Evolutionary conservation across 1,140 invertebrate genomes (phyloP).

Genomic region (Metopolophium dirhodum): DNA sequence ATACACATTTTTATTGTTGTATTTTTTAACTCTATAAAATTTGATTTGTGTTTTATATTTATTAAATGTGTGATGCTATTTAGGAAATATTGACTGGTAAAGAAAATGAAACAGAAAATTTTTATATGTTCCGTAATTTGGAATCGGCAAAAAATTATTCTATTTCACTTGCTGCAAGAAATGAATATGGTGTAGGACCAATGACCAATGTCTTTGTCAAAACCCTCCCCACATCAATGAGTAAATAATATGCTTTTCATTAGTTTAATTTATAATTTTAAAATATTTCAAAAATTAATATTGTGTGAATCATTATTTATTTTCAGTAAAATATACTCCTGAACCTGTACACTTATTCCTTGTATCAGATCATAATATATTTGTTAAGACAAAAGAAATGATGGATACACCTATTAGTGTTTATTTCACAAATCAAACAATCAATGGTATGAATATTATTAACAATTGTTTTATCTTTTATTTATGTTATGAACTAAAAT

Average conservation of each 20-base stretch:
- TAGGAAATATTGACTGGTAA: conserved; percentile 49
- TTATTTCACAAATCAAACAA: conserved; percentile 38
- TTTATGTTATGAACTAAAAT: background rate
- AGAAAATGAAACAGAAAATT: conserved; percentile 35
- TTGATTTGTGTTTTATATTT: background rate
- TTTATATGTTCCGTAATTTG: conserved; percentile 80
- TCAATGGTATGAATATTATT: conserved; percentile 29
- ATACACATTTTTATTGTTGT: background rate
- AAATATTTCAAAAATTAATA: background rate
- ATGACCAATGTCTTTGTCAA: conserved; percentile 69
- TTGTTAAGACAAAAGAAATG: conserved; percentile 14
- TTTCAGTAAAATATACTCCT: conserved; percentile 42
- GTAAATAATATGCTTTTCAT: conserved; percentile 64
- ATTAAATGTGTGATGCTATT: background rate
- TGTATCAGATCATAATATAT: conserved; percentile 28
- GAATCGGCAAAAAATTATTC: conserved; percentile 77
- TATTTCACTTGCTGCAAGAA: conserved; percentile 79
- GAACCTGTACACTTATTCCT: conserved; percentile 48
- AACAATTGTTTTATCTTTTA: background rate
- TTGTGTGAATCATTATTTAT: background rate
- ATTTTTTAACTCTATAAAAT: background rate
- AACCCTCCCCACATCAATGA: conserved; percentile 71
- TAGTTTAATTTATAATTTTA: background rate
- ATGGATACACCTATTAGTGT: conserved; percentile 23
- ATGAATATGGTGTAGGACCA: conserved; percentile 81